Evolutionary conservation across 2,888 invertebrate species (phyloP).

Genomic region (Cephus rjabovi): DNA sequence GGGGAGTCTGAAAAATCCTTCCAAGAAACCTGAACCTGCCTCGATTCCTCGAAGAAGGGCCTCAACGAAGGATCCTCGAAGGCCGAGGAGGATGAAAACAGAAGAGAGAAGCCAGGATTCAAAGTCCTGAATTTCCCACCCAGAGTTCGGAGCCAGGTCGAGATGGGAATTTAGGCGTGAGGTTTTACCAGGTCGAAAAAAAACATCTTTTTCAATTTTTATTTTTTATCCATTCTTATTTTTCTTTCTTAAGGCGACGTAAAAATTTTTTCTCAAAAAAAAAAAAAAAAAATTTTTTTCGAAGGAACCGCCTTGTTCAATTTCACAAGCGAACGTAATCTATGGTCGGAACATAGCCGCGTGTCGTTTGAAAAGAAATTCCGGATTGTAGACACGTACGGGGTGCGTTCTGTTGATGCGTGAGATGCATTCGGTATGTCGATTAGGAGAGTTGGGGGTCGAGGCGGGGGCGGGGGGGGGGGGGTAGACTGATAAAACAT

Average conservation of each 20-base stretch:
- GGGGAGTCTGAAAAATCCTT: slow-evolving; percentile 16
- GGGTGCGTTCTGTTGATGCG: not conserved
- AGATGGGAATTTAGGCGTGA: not conserved
- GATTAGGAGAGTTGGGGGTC: slow-evolving; percentile 3
- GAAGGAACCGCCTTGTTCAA: not conserved
- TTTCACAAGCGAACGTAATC: not conserved
- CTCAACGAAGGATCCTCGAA: not conserved
- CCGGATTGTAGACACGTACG: not conserved
- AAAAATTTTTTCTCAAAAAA: not conserved
- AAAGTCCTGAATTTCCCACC: not conserved
- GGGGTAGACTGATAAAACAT: slow-evolving; percentile 7
- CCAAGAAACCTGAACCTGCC: slow-evolving; percentile 26
- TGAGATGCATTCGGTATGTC: slow-evolving; percentile 10
- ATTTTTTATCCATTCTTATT: not conserved
- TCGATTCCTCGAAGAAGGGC: slow-evolving; percentile 28
- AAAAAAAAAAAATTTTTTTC: not conserved
- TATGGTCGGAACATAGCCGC: not conserved
- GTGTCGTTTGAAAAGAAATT: not conserved
- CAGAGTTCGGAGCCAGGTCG: not conserved
- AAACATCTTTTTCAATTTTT: not conserved
- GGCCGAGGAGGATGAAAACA: not conserved
- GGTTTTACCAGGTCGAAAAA: not conserved
- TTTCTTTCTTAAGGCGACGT: not conserved
- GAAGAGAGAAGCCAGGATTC: not conserved
- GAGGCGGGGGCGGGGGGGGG: not conserved